These are phyloP conservation scores for Hippolais icterina DNA, from an alignment of 2,113 vertebrate genomes.

Conservation along the genomic window DNA sequence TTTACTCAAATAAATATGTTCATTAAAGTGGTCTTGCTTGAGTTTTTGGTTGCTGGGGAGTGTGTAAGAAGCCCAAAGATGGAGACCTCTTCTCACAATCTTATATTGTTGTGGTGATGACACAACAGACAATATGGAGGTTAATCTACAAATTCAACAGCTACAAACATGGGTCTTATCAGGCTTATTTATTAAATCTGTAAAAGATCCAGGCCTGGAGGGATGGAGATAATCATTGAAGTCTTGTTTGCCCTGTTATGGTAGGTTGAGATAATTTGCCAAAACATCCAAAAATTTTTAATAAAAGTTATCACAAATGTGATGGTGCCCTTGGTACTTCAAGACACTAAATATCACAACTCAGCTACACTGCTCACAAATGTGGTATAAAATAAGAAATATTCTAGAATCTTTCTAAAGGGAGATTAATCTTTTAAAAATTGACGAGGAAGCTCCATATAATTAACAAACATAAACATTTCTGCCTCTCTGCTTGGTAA, in stretches of 20 bases:
- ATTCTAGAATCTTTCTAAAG: neutral
- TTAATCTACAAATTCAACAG: neutral
- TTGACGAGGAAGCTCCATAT: neutral
- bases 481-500: neutral
- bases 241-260: neutral
- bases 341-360: neutral
- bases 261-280: neutral
- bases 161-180: neutral
- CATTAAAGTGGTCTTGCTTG: neutral
- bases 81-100: neutral
- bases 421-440: neutral
- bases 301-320: neutral
- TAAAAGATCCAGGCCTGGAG: neutral
- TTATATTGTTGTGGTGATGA: neutral
- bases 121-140: neutral
- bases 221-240: neutral
- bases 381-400: neutral
- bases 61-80: neutral
- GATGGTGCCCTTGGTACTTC: neutral
- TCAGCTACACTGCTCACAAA: neutral
- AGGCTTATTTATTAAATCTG: neutral
- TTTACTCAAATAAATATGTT: neutral
- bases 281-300: neutral
- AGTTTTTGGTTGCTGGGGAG: neutral
- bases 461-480: slow-evolving; percentile 24